Base-by-base conservation (phyloP, 2,797 vertebrate genomes). In the Chloroceryle inda region DNA sequence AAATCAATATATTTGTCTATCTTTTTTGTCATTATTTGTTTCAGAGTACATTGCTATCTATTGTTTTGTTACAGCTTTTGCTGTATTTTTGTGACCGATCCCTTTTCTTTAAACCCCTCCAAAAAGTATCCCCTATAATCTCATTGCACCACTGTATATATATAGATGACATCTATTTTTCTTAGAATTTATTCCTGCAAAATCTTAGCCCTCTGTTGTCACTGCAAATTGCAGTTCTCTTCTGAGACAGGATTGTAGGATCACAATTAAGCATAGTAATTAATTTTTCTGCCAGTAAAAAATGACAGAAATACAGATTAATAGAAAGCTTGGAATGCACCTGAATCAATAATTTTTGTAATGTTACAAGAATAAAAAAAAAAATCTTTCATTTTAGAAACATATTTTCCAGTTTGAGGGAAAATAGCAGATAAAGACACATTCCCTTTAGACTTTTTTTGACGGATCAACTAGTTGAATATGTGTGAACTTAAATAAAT, bases 91-190 rank as follows among this genome's bases (percentile, higher is more conserved):
- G 33, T 22, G 10, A 63, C 19, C 18, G n/a, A 16, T 2, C 29
- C 5, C 5, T 58, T 61, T 59, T n/a, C 47, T 72, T 64, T 16
- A 78, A 67, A 26, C 7, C 20, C 19, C 21, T 68, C 35, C 13
- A 9, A n/a, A 69, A 86, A 40, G 2, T 2, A 17, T 31, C 14
- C 21, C 27, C 40, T 59, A 0, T 13, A 47, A 44, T 23, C 7
- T 29, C 56, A 55, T 4, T 3, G 2, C 33, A 21, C 26, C 8
- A 0, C n/a, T 21, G 20, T 37, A 4, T 62, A 50, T 10, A 4
- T 62, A 50, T 10, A 15, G 27, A 53, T 4, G 20, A 62, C 31
- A 23, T 20, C 10, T 10, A 0, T 44, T 52, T 75, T n/a, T 12
- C 37, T 42, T 13, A 67, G 27, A 63, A 84, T 31, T 86, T 13